Evolutionary conservation across 2,113 vertebrate species (phyloP).

Genomic region (Ceyx melanurus): DNA sequence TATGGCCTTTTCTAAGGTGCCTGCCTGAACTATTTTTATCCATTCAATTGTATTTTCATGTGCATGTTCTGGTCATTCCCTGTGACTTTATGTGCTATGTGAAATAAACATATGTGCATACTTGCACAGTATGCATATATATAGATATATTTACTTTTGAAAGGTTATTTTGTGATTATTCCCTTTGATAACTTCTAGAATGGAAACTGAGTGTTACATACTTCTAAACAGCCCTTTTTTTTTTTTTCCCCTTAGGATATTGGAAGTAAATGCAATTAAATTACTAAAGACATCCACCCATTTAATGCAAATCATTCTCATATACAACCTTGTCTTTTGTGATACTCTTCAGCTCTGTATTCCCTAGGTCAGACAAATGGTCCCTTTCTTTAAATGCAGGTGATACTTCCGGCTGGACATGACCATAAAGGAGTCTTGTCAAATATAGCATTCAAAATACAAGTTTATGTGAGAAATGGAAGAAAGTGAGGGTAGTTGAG

Average conservation of each 20-base stretch:
- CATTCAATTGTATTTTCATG: background rate
- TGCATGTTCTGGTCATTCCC: background rate
- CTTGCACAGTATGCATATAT: background rate
- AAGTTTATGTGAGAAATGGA: background rate
- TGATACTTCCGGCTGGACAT: background rate
- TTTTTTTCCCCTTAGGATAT: background rate
- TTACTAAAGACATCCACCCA: background rate
- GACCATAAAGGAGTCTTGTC: background rate
- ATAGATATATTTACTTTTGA: background rate
- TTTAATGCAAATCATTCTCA: fast-evolving
- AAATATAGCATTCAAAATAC: background rate
- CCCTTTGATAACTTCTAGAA: background rate
- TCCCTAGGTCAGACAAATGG: background rate
- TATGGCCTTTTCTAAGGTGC: background rate
- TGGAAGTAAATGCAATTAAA: background rate
- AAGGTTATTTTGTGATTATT: background rate
- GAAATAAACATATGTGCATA: background rate
- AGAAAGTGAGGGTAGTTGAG: background rate
- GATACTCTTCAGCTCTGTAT: background rate
- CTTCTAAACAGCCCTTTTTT: background rate
- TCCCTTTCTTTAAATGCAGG: background rate
- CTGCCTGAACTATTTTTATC: conserved; percentile 33
- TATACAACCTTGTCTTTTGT: background rate
- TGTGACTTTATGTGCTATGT: background rate
- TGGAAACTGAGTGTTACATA: background rate